Evolutionary conservation across 2,888 invertebrate species (phyloP), one percentile per base, ranked within the genome.

Genomic region (Drosophila yooni): DNA sequence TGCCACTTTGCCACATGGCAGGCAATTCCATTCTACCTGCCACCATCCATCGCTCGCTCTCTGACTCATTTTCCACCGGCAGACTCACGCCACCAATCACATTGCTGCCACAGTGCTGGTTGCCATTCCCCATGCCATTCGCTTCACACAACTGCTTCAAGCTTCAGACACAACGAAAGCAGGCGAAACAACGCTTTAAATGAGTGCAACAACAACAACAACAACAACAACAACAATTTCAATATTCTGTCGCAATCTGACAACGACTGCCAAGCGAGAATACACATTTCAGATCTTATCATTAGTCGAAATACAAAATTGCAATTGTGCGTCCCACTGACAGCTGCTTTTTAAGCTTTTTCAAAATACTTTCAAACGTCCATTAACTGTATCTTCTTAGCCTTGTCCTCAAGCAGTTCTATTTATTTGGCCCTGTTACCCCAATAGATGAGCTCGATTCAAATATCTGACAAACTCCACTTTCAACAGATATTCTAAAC

Each of bases 1-100:
- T 81, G 77, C 81, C 72, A 77, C 78, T 81, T 70, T 81, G 81
- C 77, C 78, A 63, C 81, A 69, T 79, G 81, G 81, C 77, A 81
- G 73, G 81, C 77, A 81, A 81, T 81, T 79, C 63, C 54, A 71
- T 68, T 21, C 58, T 18, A 10, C 57, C 56, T 34, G 18, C 3
- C 27, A 33, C 38, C n/a, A 21, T 11, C 25, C 4, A 15, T 3
- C 36, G 1, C 1, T 11, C 11, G 21, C 21, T 8, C 2, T 18
- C 50, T 6, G 46, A 25, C 21, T 15, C 43, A 18, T 21, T 18
- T 5, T 43, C 51, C 51, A 27, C 40, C 18, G 13, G 48, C 21
- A 13, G 40, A 11, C 1, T 7, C 21, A 27, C 40, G 34, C 50
- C 61, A 21, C 52, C 52, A 21, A 43, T 27, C 43, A 31, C 29